phyloP scores from a whole-genome alignment of 2,888 invertebrate species.

The Cryptosula pallasiana region DNA sequence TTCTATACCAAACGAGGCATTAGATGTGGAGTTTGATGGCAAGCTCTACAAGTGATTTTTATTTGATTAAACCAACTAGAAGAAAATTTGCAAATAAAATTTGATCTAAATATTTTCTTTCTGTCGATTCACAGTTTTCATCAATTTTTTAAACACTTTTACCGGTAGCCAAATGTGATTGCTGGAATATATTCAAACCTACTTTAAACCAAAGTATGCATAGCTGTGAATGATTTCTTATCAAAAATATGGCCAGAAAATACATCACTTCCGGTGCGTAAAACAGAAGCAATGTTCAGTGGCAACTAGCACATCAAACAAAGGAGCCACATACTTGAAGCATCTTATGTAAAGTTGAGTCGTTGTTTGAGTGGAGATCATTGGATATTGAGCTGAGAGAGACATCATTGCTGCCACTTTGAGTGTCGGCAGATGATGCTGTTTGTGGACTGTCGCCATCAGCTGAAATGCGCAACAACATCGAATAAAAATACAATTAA shows the following conservation, averaged over 20 bases:
- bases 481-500: too few species aligned
- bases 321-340: constrained; percentile 11
- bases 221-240: too few species aligned
- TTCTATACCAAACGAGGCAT: constrained; percentile 16
- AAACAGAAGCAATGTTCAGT: too few species aligned
- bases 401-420: too few species aligned
- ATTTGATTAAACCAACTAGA: background rate
- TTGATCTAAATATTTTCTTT: background rate
- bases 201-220: too few species aligned
- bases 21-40: background rate
- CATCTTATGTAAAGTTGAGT: constrained; percentile 19
- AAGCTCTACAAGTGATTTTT: constrained; percentile 10
- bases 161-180: background rate
- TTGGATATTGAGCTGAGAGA: background rate
- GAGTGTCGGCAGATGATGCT: too few species aligned
- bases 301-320: too few species aligned
- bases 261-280: too few species aligned
- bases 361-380: background rate
- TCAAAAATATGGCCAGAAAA: too few species aligned
- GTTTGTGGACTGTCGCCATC: too few species aligned
- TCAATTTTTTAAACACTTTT: background rate
- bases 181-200: background rate
- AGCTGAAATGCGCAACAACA: too few species aligned
- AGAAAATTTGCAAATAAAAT: background rate
- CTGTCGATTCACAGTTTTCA: background rate